Conservation (phyloP, 1,140 invertebrate species). For the Zophobas morio region DNA sequence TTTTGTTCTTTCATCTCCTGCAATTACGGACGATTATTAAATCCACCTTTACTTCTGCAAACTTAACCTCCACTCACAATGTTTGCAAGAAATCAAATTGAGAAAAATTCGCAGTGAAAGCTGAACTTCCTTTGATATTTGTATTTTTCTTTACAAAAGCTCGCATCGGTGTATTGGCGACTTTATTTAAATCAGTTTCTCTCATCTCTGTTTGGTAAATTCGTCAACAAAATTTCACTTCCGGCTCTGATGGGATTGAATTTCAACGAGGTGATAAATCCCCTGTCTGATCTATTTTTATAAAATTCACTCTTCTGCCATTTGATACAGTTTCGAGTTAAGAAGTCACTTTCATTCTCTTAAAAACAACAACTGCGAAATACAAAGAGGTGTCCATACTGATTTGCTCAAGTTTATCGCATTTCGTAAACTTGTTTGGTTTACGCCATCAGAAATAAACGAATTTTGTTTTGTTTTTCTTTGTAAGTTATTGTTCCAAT, state of each 20-base stretch:
- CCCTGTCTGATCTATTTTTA: slow-evolving; percentile 21
- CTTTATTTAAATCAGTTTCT: slow-evolving; percentile 9
- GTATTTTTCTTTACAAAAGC: slow-evolving; percentile 11
- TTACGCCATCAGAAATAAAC: slow-evolving; percentile 2
- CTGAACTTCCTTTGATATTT: too few relatives aligned
- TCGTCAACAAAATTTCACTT: slow-evolving; percentile 29
- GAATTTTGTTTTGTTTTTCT: slow-evolving; percentile 27
- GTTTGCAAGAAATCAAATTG: too few relatives aligned
- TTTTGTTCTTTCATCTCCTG: too few relatives aligned
- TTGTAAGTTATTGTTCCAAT: slow-evolving; percentile 21
- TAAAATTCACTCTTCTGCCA: slow-evolving; percentile 3
- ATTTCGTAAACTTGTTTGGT: slow-evolving; percentile 10
- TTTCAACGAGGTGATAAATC: slow-evolving; percentile 34
- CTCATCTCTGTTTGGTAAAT: slow-evolving; percentile 3
- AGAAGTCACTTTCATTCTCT: neutral
- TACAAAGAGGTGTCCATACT: too few relatives aligned
- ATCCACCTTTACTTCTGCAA: too few relatives aligned
- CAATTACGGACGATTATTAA: too few relatives aligned
- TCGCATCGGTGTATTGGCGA: neutral
- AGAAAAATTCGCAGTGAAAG: too few relatives aligned
- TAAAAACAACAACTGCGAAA: neutral
- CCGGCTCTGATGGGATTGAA: slow-evolving; percentile 6
- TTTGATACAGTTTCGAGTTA: neutral
- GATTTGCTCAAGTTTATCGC: neutral
- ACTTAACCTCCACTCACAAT: too few relatives aligned